Percentiles rank a stretch among this genome's conserved stretches.
Conservation (phyloP, 2,888 invertebrate genomes). For the Trachelus troglodyta region DNA sequence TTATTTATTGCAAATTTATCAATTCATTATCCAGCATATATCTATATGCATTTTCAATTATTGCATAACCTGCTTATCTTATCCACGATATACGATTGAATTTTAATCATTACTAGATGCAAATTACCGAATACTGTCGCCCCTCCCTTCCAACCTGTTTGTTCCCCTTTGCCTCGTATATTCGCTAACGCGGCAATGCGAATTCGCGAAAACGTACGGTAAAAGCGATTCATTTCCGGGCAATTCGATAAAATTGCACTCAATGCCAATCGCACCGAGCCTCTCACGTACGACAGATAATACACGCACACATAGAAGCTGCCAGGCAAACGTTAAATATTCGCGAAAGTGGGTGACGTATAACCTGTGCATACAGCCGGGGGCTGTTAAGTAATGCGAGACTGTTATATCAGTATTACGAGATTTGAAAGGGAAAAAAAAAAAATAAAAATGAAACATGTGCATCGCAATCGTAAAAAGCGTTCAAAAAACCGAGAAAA, state of each 20-base stretch:
- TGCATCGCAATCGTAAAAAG: not conserved
- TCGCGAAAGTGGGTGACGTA: not conserved
- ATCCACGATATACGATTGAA: not conserved
- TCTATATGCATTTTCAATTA: not conserved
- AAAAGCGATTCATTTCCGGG: not conserved
- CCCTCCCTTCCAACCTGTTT: not conserved
- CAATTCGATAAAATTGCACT: not conserved
- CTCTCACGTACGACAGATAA: not conserved
- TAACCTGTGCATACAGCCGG: not conserved
- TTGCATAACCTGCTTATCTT: not conserved
- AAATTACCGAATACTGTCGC: not conserved
- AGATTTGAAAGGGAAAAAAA: not conserved
- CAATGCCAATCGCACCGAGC: not conserved
- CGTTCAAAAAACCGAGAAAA: not conserved
- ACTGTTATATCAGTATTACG: not conserved
- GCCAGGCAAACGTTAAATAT: not conserved
- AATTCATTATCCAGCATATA: not conserved
- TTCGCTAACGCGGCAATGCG: not conserved
- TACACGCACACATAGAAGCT: not conserved
- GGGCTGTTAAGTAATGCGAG: not conserved
- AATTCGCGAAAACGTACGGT: not conserved
- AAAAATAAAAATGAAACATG: not conserved
- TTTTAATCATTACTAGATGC: not conserved
- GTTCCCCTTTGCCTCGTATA: not conserved
- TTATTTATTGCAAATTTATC: not conserved